Percentiles rank a stretch among this genome's conserved stretches.
Evolutionary conservation across 2,113 vertebrate species (phyloP).

Genomic region (Neodontobutis hainanensis): DNA sequence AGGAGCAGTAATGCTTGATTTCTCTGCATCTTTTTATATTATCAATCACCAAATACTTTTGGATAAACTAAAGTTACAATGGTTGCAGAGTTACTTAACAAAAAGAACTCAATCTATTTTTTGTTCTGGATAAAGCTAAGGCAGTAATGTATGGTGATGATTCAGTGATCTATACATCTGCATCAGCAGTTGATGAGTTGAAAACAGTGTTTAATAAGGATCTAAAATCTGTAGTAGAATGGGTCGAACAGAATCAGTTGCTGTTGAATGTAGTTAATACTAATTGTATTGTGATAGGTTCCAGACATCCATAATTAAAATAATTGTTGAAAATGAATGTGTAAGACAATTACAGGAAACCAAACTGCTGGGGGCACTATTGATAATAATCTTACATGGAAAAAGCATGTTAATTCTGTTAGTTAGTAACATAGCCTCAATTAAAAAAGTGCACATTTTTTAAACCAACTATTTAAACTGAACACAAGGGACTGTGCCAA

Average conservation of each 20-base stretch:
- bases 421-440: background rate
- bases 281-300: no score
- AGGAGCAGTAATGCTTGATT: no score
- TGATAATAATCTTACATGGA: background rate
- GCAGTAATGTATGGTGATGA: no score
- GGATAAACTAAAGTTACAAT: no score
- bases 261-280: background rate
- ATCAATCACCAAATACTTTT: no score
- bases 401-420: no score
- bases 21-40: no score
- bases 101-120: background rate
- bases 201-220: background rate
- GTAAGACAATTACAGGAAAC: background rate
- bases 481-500: no score
- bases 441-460: background rate
- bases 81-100: constrained; percentile 1
- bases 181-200: background rate
- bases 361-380: background rate
- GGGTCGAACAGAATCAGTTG: background rate
- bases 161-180: no score
- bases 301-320: background rate
- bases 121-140: no score
- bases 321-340: background rate
- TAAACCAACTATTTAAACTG: no score
- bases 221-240: background rate